Evolutionary conservation across 2,113 vertebrate species (phyloP).

Genomic region (Neomonachus schauinslandi): DNA sequence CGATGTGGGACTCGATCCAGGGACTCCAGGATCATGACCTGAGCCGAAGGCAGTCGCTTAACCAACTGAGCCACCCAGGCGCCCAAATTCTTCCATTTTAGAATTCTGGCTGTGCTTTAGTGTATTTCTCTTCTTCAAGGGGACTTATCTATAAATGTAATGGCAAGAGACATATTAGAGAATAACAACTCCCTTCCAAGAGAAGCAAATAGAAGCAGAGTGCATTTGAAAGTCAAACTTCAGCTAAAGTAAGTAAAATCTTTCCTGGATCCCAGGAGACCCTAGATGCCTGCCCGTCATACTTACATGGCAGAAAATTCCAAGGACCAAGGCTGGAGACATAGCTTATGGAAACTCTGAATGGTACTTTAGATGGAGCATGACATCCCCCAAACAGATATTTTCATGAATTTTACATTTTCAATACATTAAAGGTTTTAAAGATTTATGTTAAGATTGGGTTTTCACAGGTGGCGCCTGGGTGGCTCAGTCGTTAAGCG

Average conservation of each 20-base stretch:
- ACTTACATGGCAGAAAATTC: background rate
- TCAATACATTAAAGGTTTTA: background rate
- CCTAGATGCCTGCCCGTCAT: background rate
- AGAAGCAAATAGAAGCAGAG: background rate
- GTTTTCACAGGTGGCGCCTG: background rate
- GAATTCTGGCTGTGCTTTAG: background rate
- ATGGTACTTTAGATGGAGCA: background rate
- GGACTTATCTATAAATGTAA: background rate
- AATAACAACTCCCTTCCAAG: background rate
- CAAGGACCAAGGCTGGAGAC: background rate
- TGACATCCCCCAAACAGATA: background rate
- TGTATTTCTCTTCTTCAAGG: background rate
- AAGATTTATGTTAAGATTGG: background rate
- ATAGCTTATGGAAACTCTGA: background rate
- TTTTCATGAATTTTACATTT: constrained; percentile 23
- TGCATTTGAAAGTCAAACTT: constrained; percentile 28
- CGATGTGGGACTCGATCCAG: no score
- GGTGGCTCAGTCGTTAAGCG: no score
- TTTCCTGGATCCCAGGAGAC: background rate
- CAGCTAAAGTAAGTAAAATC: background rate
- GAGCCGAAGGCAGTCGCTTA: no score
- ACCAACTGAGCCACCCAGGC: no score
- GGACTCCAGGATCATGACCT: no score
- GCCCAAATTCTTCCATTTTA: background rate
- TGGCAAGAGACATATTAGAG: background rate